phyloP scores from a whole-genome alignment of 2,113 vertebrate species.

The Sialia sialis region DNA sequence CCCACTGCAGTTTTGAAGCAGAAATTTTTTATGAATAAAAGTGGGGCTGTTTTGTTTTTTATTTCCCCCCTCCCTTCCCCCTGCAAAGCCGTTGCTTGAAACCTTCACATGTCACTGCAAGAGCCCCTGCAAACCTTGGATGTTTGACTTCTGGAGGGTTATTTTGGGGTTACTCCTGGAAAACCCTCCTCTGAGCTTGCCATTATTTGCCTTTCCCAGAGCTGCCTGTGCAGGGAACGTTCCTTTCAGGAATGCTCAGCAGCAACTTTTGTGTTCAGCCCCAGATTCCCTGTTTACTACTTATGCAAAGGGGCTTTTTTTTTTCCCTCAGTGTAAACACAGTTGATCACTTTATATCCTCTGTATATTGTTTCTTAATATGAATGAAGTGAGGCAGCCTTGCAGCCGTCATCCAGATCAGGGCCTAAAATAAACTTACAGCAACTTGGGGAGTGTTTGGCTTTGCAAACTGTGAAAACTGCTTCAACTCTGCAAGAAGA shows the following conservation, averaged over 20 bases:
- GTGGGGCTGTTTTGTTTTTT: background rate
- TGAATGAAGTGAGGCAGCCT: constrained; percentile 54
- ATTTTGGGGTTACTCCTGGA: background rate
- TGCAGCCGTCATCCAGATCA: constrained; percentile 14
- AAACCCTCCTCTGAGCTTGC: background rate
- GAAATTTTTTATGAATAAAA: constrained; percentile 45
- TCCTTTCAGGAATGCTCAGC: background rate
- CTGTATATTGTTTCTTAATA: constrained; percentile 62
- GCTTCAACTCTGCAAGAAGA: background rate
- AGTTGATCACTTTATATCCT: constrained; percentile 61
- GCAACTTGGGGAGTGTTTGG: constrained; percentile 3
- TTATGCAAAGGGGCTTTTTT: background rate
- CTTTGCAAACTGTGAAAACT: constrained; percentile 40
- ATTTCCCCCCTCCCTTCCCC: background rate
- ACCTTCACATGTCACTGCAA: background rate
- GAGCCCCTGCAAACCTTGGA: accelerated
- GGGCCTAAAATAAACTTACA: constrained; percentile 48
- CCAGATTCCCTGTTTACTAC: background rate
- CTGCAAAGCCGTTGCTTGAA: background rate
- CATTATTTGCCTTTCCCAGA: background rate
- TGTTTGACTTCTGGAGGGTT: background rate
- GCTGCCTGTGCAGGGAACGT: background rate
- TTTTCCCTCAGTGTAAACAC: constrained; percentile 27
- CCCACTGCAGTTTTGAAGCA: background rate
- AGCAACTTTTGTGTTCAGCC: background rate